phyloP scores from a whole-genome alignment of 1,140 invertebrate species.

The Tetramorium simillimum region DNA sequence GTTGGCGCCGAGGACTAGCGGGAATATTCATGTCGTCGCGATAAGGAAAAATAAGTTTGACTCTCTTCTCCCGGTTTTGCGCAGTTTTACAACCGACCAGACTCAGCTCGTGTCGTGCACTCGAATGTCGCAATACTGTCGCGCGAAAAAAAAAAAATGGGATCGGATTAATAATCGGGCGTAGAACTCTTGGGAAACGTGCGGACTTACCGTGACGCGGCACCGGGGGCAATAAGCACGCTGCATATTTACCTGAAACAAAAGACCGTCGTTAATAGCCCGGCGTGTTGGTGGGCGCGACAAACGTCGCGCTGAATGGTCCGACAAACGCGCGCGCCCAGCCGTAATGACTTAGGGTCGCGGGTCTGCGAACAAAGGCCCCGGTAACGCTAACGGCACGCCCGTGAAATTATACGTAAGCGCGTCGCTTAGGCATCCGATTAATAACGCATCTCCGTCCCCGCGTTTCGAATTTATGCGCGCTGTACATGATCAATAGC shows the following conservation, averaged over 20 bases:
- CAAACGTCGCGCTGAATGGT: constrained; percentile 63
- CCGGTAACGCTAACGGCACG: constrained; percentile 46
- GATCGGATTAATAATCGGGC: background rate
- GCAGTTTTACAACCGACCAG: background rate
- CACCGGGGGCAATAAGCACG: constrained; percentile 7
- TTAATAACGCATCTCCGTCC: constrained; percentile 47
- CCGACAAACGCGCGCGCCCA: constrained; percentile 51
- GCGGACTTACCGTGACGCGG: constrained; percentile 13
- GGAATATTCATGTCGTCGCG: background rate
- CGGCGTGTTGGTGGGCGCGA: constrained; percentile 32
- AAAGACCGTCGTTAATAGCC: constrained; percentile 58
- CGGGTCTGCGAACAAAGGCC: constrained; percentile 49
- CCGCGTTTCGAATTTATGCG: background rate
- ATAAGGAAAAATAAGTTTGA: background rate
- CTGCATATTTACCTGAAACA: constrained; percentile 76
- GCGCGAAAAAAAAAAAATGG: constrained; percentile 4
- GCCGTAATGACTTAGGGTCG: constrained; percentile 35
- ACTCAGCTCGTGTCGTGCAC: background rate
- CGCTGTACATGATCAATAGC: background rate
- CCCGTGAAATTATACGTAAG: constrained; percentile 49
- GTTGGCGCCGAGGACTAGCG: background rate
- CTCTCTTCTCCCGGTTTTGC: background rate
- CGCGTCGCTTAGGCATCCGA: constrained; percentile 38
- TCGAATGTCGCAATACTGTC: background rate
- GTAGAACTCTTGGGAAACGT: background rate